Evolutionary conservation across 1,140 invertebrate species (phyloP).

Genomic region (Delia radicum): DNA sequence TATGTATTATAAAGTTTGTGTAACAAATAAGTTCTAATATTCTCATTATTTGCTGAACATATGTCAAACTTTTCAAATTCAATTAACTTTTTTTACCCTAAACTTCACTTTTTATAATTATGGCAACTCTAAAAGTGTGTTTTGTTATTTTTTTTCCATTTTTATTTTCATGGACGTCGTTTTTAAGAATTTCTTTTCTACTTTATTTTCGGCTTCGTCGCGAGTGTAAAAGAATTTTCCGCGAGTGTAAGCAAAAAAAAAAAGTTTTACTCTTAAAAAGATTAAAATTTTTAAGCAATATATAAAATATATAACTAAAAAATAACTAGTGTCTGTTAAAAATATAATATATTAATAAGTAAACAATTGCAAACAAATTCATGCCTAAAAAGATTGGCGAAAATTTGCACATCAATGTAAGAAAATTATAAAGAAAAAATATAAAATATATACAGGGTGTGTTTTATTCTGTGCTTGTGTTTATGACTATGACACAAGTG

Average conservation of each 20-base stretch:
- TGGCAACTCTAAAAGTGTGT: background rate
- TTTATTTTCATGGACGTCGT: background rate
- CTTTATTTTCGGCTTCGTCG: background rate
- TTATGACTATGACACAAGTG: no score
- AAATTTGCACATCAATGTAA: background rate
- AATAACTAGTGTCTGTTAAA: background rate
- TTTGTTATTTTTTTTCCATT: background rate
- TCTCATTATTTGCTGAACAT: background rate
- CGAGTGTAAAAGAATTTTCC: background rate
- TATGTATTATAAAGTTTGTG: background rate
- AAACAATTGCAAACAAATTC: no score
- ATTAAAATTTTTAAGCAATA: background rate
- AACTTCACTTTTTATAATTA: background rate
- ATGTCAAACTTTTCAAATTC: background rate
- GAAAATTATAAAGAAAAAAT: background rate
- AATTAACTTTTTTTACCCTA: background rate
- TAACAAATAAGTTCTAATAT: background rate
- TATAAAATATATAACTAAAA: background rate
- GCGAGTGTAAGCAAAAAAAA: background rate
- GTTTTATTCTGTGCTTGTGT: background rate
- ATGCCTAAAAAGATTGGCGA: background rate
- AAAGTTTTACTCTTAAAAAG: no score
- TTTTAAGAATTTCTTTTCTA: conserved; percentile 6
- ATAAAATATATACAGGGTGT: background rate
- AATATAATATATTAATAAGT: no score